Conservation (phyloP, 2,113 vertebrate genomes). For the Proteles cristata region DNA sequence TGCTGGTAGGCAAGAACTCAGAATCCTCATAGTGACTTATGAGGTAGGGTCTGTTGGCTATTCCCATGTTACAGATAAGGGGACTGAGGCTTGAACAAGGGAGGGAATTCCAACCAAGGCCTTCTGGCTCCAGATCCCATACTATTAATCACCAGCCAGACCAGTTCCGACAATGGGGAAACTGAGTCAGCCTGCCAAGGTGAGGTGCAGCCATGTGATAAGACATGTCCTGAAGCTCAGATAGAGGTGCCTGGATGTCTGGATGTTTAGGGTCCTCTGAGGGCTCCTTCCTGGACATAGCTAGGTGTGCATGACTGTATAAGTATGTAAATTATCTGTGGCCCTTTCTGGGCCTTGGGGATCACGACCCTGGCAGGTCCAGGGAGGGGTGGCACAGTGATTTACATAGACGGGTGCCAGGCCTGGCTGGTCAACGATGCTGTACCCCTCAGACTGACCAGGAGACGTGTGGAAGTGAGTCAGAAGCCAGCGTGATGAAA, state of each 20-base stretch:
- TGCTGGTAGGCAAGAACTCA: background rate
- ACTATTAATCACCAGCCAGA: background rate
- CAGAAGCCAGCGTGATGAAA: background rate
- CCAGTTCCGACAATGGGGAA: background rate
- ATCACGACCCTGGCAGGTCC: background rate
- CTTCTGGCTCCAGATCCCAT: background rate
- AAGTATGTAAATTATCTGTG: background rate
- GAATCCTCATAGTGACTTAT: background rate
- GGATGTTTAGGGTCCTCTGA: background rate
- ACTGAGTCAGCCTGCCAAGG: background rate
- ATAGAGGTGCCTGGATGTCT: background rate
- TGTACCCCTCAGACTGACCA: accelerated
- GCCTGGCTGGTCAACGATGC: no score
- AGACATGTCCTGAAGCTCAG: background rate
- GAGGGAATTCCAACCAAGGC: background rate
- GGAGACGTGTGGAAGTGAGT: background rate
- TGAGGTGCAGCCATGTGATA: background rate
- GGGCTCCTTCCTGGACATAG: background rate
- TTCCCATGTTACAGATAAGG: background rate
- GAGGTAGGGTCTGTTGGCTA: background rate
- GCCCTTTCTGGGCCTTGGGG: background rate
- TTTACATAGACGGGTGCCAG: accelerated
- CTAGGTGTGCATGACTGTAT: background rate
- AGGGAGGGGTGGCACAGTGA: background rate
- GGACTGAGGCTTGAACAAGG: background rate